Evolutionary conservation across 2,888 invertebrate species (phyloP).

Genomic region (Dynastes maya): DNA sequence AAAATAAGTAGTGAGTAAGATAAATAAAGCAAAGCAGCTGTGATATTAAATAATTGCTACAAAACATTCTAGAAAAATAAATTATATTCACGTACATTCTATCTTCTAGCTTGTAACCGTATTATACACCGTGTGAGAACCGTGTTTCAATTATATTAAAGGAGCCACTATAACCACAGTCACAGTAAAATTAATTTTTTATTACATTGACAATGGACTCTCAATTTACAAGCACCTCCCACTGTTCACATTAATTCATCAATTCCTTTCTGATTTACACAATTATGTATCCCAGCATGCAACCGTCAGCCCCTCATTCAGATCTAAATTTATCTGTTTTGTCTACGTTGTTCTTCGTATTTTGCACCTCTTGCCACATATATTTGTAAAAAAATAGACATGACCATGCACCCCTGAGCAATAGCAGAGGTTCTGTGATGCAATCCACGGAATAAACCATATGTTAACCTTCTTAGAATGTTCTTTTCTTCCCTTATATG

Average conservation of each 20-base stretch:
- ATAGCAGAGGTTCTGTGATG: slow-evolving; percentile 15
- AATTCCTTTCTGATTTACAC: not conserved
- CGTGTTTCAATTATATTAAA: no score
- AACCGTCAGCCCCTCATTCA: not conserved
- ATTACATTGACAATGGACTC: no score
- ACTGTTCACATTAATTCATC: not conserved
- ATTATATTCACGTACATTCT: no score
- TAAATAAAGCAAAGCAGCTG: no score
- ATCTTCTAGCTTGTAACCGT: no score
- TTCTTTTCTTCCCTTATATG: not conserved
- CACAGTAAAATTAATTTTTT: no score
- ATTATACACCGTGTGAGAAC: no score
- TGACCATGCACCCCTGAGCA: not conserved
- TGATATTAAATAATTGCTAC: no score
- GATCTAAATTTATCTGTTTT: slow-evolving; percentile 34
- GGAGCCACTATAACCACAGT: no score
- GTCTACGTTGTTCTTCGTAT: slow-evolving; percentile 17
- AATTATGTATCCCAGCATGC: not conserved
- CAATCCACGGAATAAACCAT: slow-evolving; percentile 45
- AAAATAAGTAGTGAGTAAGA: no score
- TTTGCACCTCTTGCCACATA: slow-evolving; percentile 18
- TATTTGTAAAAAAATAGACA: slow-evolving; percentile 8
- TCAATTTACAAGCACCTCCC: no score
- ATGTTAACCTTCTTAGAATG: slow-evolving; percentile 24
- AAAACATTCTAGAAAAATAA: no score